These are phyloP conservation scores for Nanorana parkeri DNA, from an alignment of 2,113 vertebrate genomes.

Conservation along the genomic window DNA sequence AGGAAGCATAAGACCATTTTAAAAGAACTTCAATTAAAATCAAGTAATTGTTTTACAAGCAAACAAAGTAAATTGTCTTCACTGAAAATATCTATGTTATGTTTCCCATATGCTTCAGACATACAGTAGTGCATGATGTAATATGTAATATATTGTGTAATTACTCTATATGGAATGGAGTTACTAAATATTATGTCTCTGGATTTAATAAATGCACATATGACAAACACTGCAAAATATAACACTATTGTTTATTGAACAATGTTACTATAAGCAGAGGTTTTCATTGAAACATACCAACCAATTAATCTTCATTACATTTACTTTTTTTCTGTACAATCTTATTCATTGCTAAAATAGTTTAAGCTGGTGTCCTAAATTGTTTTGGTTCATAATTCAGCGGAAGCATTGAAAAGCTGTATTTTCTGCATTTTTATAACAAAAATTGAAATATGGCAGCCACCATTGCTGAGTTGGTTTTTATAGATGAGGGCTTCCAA, in stretches of 20 bases:
- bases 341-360: neutral
- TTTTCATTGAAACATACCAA: neutral
- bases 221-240: neutral
- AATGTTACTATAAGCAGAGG: constrained; percentile 4
- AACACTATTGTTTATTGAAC: neutral
- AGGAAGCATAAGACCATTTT: too few species aligned
- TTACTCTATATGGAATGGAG: neutral
- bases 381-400: too few species aligned
- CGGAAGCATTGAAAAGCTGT: too few species aligned
- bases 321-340: neutral
- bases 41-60: constrained; percentile 12
- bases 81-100: neutral
- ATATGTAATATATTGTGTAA: neutral
- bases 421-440: too few species aligned
- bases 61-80: neutral
- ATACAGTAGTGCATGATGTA: constrained; percentile 25
- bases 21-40: neutral
- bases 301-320: neutral
- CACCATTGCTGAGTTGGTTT: too few species aligned
- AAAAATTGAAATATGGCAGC: too few species aligned
- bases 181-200: neutral
- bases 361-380: neutral
- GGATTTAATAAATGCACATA: neutral
- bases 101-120: neutral
- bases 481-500: too few species aligned